These are phyloP conservation scores for Phania funesta DNA, from an alignment of 2,888 invertebrate genomes.

Conservation along the genomic window DNA sequence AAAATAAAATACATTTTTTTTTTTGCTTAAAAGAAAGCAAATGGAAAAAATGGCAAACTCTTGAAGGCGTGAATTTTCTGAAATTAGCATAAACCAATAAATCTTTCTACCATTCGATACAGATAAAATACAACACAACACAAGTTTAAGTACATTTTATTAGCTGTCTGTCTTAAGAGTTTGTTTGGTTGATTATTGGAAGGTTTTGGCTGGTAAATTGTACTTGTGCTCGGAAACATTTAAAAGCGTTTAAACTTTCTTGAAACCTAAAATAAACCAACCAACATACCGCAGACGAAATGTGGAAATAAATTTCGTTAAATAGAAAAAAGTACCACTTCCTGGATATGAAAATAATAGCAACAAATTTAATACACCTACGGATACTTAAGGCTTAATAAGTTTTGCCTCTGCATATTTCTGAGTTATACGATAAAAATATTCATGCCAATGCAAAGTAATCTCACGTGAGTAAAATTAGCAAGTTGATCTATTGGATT, in stretches of 20 bases:
- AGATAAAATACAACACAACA: constrained; percentile 61
- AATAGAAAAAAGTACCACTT: constrained; percentile 43
- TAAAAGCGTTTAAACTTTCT: constrained; percentile 50
- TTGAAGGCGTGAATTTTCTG: constrained; percentile 66
- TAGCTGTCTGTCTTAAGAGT: constrained; percentile 48
- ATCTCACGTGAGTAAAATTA: too few relatives aligned
- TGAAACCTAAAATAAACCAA: constrained; percentile 24
- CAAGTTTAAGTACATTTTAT: constrained; percentile 56
- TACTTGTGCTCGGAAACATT: constrained; percentile 60
- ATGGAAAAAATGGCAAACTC: constrained; percentile 23
- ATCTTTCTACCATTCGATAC: constrained; percentile 66
- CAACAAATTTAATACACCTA: constrained; percentile 28
- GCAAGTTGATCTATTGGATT: too few relatives aligned
- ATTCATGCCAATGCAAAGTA: too few relatives aligned
- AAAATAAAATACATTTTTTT: background rate
- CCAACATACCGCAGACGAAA: constrained; percentile 2
- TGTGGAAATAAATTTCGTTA: constrained; percentile 31
- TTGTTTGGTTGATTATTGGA: constrained; percentile 1
- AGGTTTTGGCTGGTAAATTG: constrained; percentile 35
- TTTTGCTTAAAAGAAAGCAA: constrained; percentile 37
- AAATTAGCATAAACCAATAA: constrained; percentile 68
- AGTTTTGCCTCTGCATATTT: constrained; percentile 46
- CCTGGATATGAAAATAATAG: constrained; percentile 29
- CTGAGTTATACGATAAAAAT: background rate
- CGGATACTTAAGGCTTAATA: constrained; percentile 63